Evolutionary conservation across 2,113 vertebrate species (phyloP).

Genomic region (Isurus oxyrinchus): DNA sequence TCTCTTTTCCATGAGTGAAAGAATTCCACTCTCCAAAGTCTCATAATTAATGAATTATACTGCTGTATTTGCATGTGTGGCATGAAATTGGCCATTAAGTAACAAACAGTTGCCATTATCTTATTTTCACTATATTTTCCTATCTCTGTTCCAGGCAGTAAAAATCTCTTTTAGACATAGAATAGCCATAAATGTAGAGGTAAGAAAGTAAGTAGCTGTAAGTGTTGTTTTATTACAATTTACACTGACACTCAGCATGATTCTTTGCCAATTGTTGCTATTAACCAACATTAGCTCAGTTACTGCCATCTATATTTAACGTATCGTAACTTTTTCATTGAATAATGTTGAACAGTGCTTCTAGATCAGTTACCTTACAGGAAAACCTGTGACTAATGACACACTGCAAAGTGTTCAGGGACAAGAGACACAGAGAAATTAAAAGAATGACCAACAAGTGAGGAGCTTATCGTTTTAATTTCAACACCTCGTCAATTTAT

Average conservation of each 20-base stretch:
- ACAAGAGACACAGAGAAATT: not conserved
- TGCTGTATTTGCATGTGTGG: not conserved
- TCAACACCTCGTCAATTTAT: not conserved
- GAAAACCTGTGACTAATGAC: not conserved
- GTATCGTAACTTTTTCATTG: not conserved
- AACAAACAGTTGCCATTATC: not conserved
- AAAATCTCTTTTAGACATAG: too few relatives aligned
- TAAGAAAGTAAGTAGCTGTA: not conserved
- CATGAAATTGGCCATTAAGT: not conserved
- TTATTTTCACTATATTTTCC: not conserved
- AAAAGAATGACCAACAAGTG: not conserved
- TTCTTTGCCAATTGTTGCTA: not conserved
- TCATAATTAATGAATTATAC: not conserved
- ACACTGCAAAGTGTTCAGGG: not conserved
- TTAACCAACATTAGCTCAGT: not conserved
- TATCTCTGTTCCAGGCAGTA: not conserved
- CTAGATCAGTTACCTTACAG: not conserved
- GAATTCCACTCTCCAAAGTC: not conserved
- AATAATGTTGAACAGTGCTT: not conserved
- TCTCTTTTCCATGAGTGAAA: not conserved
- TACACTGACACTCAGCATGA: not conserved
- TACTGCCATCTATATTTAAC: not conserved
- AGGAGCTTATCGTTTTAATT: not conserved
- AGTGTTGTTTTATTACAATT: not conserved
- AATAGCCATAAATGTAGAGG: not conserved